A percentile compares a stretch with the other conserved stretches of the same genome.
Evolutionary conservation across 2,797 vertebrate species (phyloP).

Genomic region (Geotrypetes seraphini): DNA sequence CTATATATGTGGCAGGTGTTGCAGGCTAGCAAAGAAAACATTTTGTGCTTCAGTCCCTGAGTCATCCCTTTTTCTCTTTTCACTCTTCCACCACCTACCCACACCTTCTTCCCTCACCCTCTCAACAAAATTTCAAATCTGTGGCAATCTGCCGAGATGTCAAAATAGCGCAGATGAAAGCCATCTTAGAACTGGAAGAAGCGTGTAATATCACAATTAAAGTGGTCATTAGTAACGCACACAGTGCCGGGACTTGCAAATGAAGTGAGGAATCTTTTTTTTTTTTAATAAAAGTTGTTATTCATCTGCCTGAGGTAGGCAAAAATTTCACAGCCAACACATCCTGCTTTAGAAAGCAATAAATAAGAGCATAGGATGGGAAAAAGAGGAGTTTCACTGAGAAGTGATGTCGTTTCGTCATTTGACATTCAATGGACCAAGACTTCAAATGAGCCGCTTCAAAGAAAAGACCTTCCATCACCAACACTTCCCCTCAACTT

Average conservation of each 20-base stretch:
- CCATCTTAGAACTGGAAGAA: background rate
- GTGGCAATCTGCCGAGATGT: background rate
- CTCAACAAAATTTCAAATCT: background rate
- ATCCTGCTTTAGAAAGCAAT: background rate
- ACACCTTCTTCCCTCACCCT: rapidly evolving
- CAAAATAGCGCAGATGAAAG: background rate
- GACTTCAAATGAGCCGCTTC: background rate
- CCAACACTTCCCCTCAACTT: no score
- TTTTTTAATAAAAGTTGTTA: no score
- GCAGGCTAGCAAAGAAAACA: no score
- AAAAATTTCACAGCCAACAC: no score
- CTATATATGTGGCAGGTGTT: no score
- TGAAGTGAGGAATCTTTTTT: background rate
- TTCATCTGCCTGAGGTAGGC: no score
- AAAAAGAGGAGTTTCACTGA: background rate
- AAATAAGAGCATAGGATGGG: no score
- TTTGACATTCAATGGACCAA: no score
- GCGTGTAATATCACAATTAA: background rate
- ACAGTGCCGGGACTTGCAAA: background rate
- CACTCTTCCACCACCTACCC: background rate
- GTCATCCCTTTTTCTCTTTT: no score
- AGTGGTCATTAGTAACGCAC: rapidly evolving
- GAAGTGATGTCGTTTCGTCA: no score
- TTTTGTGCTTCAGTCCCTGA: no score
- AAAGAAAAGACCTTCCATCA: no score